Evolutionary conservation across 1,140 invertebrate species (phyloP), one percentile per base, ranked within the genome.

Genomic region (Archivesica marissinica): DNA sequence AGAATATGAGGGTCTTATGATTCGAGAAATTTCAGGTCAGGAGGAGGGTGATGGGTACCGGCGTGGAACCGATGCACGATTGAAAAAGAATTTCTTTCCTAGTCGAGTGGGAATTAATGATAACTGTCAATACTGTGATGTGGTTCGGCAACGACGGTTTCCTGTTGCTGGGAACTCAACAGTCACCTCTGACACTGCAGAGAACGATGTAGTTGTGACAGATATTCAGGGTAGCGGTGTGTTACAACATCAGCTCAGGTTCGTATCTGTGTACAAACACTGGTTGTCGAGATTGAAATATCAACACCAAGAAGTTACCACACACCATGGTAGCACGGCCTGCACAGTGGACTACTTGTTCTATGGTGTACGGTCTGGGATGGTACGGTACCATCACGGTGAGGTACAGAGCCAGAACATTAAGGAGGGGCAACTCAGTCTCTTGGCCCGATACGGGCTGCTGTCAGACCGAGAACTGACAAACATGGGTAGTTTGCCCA

Each of bases 401-500:
- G 68, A 75, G n/a, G 80, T 83, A 0, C 25, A 72, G 17, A 75
- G 17, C 4, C 23, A 28, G 17, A 15, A 80, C 15, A 44, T 89
- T 25, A n/a, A 54, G 0, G 91, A 94, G 80, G 91, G 91, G n/a
- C 87, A 88, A 9, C 88, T 96, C 41, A 95, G 95, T 87, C 93
- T 96, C 17, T 33, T 96, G 25, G 95, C 95, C 35, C 94, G 95
- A 11, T 96, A 96, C 52, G 93, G 92, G 25, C 93, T 98, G 61
- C 96, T 96, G 17, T 96, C 95, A 2, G 91, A 92, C 0, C 81
- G 90, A 0, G 95, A 97, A 85, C 96, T 97, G 77, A 74, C 90
- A 20, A 87, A 91, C 11, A 91, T 95, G 23, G 95, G 95, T 3
- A 87, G 87, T 0, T 95, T 98, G 89, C 97, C 97, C n/a, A 97